Evolutionary conservation across 2,797 vertebrate species (phyloP), one percentile per base, ranked within the genome.

Genomic region (Eremophila alpestris): DNA sequence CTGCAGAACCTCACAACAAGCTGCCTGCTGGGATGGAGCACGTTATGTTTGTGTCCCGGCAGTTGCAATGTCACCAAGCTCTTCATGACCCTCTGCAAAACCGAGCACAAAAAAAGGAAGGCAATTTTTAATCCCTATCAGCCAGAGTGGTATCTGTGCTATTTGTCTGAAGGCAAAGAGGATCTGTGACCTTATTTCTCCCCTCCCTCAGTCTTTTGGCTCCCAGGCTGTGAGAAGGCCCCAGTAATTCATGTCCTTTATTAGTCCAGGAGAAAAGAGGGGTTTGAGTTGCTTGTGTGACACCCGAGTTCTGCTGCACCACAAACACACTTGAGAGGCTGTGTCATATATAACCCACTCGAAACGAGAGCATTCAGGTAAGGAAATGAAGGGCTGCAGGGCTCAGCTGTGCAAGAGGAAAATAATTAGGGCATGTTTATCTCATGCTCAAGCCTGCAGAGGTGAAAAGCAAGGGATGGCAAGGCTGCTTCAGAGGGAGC

Each of bases 321-420:
- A 81, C 87, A 94, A 93, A 94, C 55, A 63, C 1, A 56, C 89
- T 83, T 5, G 27, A 67, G 73, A 92, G 90, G 83, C 84, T 96
- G 54, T 82, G 94, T 63, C 13, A 12, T 81, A 67, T 78, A 85
- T 59, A 93, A 94, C 92, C 89, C 59, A 48, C 77, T 62, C 0
- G 32, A 91, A 93, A 78, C 11, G 54, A 93, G 92, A 82, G 89
- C 70, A 60, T 92, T 89, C 96, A 93, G 93, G 89, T 94, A 90
- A 95, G 94, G 95, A 87, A 91, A 96, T 82, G 90, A 95, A 87
- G 89, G 92, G 70, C 67, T 79, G 91, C 45, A 95, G 79, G 92
- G 94, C 91, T 95, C 90, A 94, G 95, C 92, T 95, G 93, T 87
- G 81, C 89, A 86, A 93, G 92, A 89, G 70, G 40, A 89, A 95